Evolutionary conservation across 2,797 vertebrate genomes (phyloP), one percentile per base, ranked within the genome.

Genomic region (Bradypodion ventrale): DNA sequence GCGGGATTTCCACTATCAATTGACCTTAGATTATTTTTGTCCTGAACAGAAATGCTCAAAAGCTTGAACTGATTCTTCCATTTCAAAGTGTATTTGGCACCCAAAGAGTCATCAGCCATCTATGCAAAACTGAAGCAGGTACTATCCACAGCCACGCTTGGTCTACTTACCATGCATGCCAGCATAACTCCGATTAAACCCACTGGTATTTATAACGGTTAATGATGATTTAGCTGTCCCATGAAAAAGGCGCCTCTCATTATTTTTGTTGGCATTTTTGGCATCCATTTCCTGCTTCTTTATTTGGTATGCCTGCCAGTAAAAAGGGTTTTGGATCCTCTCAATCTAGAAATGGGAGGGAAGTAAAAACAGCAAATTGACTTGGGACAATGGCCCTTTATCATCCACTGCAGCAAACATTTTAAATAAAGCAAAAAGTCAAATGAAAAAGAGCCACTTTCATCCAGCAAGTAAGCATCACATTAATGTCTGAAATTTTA

Each of bases 101-200:
- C 49, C 2, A 12, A 44, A 27, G 7, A 74, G 21, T 46, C 42
- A 4, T 6, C 8, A 46, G 13, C 12, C 59, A 63, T 44, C 5
- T 5, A 44, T 44, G 4, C 27, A 25, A 37, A 4, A 7, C 66
- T 56, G 25, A 70, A 7, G 25, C 5, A 27, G 25, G 44, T 75
- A 15, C 9, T 40, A 32, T 9, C 63, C n/a, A 74, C 2, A 65
- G 69, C 4, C 29, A 27, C 25, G 4, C 78, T 79, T 82, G 80
- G 85, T 63, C 46, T 65, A 78, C 84, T 95, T 95, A 98, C 97
- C 97, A 4, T 98, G 96, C 81, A 84, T 87, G 87, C 97, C 97
- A 74, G 97, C 96, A 15, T 94, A 97, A 92, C 97, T 97, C 80
- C 97, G 94, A 94, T 98, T 97, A 94, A 98, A 98, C 49, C 97